A percentile compares a stretch with the other conserved stretches of the same genome.
Conservation (phyloP, 2,113 vertebrate species). For the Psilopsiagon aymara region DNA sequence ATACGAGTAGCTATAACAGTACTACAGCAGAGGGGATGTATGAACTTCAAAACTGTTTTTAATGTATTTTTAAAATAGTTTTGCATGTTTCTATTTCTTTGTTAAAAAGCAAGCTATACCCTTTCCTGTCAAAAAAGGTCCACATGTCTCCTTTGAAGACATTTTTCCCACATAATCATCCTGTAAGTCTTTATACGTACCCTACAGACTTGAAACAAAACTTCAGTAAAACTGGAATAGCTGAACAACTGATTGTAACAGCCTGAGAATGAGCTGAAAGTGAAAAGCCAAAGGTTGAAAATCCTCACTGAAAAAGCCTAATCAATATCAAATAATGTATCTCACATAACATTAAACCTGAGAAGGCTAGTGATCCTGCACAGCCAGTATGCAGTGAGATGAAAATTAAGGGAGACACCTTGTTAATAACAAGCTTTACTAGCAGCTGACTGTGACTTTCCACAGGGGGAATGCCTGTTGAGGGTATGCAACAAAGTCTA, state of each 20-base stretch:
- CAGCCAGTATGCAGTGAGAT: background rate
- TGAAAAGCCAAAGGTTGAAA: background rate
- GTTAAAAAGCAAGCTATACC: background rate
- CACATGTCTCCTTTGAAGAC: background rate
- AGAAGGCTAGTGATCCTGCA: background rate
- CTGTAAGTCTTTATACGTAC: background rate
- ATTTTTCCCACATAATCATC: background rate
- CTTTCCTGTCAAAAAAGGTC: slow-evolving; percentile 25
- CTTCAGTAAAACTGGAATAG: background rate
- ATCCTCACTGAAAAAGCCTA: background rate
- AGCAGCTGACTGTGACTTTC: background rate
- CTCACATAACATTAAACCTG: background rate
- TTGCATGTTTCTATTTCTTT: background rate
- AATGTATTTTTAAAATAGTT: background rate
- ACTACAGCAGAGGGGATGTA: background rate
- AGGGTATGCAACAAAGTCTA: background rate
- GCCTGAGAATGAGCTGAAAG: background rate
- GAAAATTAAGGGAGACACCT: background rate
- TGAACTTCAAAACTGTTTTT: background rate
- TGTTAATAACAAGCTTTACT: background rate
- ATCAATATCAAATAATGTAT: background rate
- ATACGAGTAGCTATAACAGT: background rate
- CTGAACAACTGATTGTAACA: background rate
- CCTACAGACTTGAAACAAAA: background rate
- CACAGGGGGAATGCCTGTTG: background rate